These are phyloP conservation scores for Tethea ocularis DNA, from an alignment of 2,888 invertebrate genomes.

Conservation along the genomic window DNA sequence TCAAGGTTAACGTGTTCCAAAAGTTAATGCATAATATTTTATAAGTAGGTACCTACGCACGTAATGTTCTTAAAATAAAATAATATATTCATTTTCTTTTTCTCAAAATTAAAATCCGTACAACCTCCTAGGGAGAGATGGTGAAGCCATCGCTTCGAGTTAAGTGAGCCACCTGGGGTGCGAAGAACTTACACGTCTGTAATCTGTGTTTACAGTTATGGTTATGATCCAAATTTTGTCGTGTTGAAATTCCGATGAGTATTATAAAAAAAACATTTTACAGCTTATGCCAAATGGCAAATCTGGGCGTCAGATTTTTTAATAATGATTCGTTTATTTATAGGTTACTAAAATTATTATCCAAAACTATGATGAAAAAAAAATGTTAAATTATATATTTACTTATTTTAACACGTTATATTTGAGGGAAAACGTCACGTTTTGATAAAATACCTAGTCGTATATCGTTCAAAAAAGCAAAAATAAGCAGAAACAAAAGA, in stretches of 20 bases:
- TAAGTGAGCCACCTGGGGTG: constrained; percentile 4
- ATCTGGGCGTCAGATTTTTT: background rate
- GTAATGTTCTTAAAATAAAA: background rate
- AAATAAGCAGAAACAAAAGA: too few species aligned
- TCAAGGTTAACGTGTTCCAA: background rate
- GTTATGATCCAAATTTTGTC: constrained; percentile 3
- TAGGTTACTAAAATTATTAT: background rate
- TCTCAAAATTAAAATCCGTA: background rate
- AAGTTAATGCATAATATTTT: background rate
- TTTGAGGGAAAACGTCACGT: too few species aligned
- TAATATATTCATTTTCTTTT: background rate
- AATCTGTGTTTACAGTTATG: background rate
- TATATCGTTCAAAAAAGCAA: too few species aligned
- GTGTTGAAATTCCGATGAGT: background rate
- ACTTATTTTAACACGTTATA: too few species aligned
- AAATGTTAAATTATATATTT: too few species aligned
- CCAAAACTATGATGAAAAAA: background rate
- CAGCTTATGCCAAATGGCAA: background rate
- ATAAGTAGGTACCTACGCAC: background rate
- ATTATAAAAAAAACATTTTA: background rate
- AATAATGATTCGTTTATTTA: background rate
- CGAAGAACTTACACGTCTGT: background rate
- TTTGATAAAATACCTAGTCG: too few species aligned
- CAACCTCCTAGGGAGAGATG: background rate
- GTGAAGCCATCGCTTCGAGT: too few species aligned